phyloP scores from a whole-genome alignment of 2,113 vertebrate genomes.

The Megaleporinus macrocephalus region DNA sequence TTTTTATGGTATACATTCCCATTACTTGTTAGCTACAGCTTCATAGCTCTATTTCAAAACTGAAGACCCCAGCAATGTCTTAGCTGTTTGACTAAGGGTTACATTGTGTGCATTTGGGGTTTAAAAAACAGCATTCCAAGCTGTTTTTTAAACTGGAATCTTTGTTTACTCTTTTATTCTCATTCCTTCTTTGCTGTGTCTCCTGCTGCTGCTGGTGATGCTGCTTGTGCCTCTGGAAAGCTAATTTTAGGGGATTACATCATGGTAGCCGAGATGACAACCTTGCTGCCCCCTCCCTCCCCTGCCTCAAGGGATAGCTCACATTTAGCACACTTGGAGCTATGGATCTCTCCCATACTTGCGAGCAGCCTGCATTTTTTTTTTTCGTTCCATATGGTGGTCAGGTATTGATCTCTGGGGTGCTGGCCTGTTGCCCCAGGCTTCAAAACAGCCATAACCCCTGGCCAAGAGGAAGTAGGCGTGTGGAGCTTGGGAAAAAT shows the following conservation, averaged over 20 bases:
- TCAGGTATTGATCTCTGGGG: neutral
- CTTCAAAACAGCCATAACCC: neutral
- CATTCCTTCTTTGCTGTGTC: slow-evolving; percentile 59
- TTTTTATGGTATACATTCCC: too few relatives aligned
- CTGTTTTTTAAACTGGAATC: neutral
- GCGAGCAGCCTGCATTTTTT: neutral
- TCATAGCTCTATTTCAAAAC: too few relatives aligned
- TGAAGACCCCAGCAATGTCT: too few relatives aligned
- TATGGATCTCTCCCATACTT: slow-evolving; percentile 54
- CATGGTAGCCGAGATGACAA: slow-evolving; percentile 85
- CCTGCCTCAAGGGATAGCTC: slow-evolving; percentile 63
- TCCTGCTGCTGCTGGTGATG: slow-evolving; percentile 76
- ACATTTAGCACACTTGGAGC: slow-evolving; percentile 71
- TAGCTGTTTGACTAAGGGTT: too few relatives aligned
- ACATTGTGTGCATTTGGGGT: neutral
- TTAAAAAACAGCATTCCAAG: too few relatives aligned
- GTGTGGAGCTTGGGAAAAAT: slow-evolving; percentile 26
- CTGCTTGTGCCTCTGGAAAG: slow-evolving; percentile 63
- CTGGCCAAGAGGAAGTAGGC: slow-evolving; percentile 6
- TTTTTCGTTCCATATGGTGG: neutral
- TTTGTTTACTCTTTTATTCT: neutral
- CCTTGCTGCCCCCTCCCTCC: slow-evolving; percentile 65
- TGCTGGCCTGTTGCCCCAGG: too few relatives aligned
- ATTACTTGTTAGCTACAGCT: too few relatives aligned
- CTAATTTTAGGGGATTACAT: slow-evolving; percentile 97